These are phyloP conservation scores for Drosophila vallismaia DNA, from an alignment of 2,888 invertebrate genomes.

Conservation along the genomic window DNA sequence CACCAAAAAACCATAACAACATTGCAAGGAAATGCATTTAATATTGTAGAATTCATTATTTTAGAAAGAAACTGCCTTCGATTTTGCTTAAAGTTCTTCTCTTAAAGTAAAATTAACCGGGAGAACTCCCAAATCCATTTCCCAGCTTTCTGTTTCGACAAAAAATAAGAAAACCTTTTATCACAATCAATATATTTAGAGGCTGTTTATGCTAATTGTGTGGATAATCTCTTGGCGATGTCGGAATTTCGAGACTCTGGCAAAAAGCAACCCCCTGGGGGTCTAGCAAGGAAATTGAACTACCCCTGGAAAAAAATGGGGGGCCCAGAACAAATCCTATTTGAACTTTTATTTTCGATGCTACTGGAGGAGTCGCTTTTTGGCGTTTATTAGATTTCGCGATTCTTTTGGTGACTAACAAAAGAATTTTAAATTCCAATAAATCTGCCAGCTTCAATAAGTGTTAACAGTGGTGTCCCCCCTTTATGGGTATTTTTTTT, in stretches of 20 bases:
- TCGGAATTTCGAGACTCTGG: conserved; percentile 24
- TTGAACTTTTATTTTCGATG: conserved; percentile 29
- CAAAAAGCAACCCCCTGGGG: not conserved
- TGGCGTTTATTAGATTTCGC: conserved; percentile 70
- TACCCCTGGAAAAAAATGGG: conserved; percentile 8
- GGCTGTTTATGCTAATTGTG: conserved; percentile 65
- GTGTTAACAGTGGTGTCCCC: conserved; percentile 39
- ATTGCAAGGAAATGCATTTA: no score
- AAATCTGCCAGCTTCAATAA: conserved; percentile 74
- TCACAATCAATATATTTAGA: conserved; percentile 14
- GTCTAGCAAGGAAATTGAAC: conserved; percentile 2
- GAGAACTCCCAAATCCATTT: not conserved
- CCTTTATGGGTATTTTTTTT: not conserved
- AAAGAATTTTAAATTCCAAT: conserved; percentile 75
- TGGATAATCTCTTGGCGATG: conserved; percentile 53
- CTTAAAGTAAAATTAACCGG: not conserved
- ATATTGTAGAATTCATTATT: no score
- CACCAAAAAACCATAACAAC: no score
- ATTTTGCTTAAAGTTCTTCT: not conserved
- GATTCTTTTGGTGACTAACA: conserved; percentile 55
- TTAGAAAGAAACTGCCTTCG: no score
- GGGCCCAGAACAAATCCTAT: conserved; percentile 39
- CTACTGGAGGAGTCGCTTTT: conserved; percentile 25
- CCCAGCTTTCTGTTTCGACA: not conserved
- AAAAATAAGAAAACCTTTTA: conserved; percentile 1